Evolutionary conservation across 1,140 invertebrate species (phyloP).

Genomic region (Trachymyrmex septentrionalis): DNA sequence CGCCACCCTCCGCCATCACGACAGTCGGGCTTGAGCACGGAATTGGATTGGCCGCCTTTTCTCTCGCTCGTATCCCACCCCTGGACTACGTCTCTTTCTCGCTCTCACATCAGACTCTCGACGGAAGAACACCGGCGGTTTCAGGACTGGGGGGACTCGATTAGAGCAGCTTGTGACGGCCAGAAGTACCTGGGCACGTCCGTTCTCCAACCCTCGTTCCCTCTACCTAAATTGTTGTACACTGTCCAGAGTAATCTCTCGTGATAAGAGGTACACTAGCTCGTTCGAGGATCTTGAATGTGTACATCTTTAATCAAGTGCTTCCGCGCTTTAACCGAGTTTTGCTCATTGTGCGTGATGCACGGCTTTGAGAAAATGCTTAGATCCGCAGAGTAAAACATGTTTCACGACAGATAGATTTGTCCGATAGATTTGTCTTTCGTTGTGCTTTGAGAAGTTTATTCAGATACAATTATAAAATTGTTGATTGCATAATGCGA

Average conservation of each 20-base stretch:
- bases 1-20: slow-evolving; percentile 75
- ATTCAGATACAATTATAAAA: slow-evolving; percentile 9
- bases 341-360: slow-evolving; percentile 9
- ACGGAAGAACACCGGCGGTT: slow-evolving; percentile 64
- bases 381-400: not conserved
- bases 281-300: slow-evolving; percentile 32
- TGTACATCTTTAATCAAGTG: slow-evolving; percentile 56
- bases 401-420: not conserved
- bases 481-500: not conserved
- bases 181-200: slow-evolving; percentile 66
- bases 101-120: not conserved
- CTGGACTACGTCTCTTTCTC: slow-evolving; percentile 7
- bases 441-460: not conserved
- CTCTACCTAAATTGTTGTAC: slow-evolving; percentile 64
- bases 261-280: slow-evolving; percentile 11
- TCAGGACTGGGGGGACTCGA: slow-evolving; percentile 69
- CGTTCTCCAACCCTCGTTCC: slow-evolving; percentile 40
- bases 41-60: slow-evolving; percentile 77
- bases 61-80: slow-evolving; percentile 61
- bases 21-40: slow-evolving; percentile 73
- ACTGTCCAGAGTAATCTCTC: slow-evolving; percentile 50
- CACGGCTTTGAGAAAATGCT: slow-evolving; percentile 27
- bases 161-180: slow-evolving; percentile 69
- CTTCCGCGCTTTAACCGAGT: slow-evolving; percentile 25
- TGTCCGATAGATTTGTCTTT: not conserved